Percentiles rank a stretch among this genome's conserved stretches.
These are phyloP conservation scores for Terrapene triunguis DNA, from an alignment of 2,113 vertebrate genomes.

Conservation along the genomic window DNA sequence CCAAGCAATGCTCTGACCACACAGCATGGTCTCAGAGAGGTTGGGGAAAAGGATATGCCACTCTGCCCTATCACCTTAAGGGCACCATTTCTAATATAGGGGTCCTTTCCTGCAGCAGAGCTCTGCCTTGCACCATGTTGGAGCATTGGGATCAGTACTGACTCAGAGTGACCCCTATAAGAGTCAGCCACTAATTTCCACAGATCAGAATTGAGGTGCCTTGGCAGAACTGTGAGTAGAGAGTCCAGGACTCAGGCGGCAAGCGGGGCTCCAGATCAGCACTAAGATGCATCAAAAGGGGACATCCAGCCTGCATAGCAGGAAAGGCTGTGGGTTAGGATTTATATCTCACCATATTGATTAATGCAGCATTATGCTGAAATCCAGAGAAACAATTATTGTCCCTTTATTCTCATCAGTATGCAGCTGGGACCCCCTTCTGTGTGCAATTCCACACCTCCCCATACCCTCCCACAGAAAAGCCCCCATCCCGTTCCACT, in stretches of 20 bases:
- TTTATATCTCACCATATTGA: neutral
- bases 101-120: slow-evolving; percentile 5
- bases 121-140: neutral
- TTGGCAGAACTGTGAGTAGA: neutral
- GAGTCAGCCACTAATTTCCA: neutral
- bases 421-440: slow-evolving; percentile 37
- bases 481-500: neutral
- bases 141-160: neutral
- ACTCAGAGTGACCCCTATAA: neutral
- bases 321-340: neutral
- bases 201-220: fast-evolving
- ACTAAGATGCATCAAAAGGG: neutral
- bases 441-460: neutral
- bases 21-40: slow-evolving; percentile 16
- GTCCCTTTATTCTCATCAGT: neutral
- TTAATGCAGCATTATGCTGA: slow-evolving; percentile 30
- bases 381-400: slow-evolving; percentile 14
- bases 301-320: neutral
- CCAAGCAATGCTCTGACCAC: neutral
- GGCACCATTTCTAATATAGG: neutral
- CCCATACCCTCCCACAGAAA: neutral
- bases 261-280: neutral
- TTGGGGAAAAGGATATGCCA: neutral
- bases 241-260: neutral
- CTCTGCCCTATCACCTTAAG: slow-evolving; percentile 27